Percentiles rank a stretch among this genome's conserved stretches.
phyloP scores from a whole-genome alignment of 2,113 vertebrate genomes.

The Brachirus orientalis region DNA sequence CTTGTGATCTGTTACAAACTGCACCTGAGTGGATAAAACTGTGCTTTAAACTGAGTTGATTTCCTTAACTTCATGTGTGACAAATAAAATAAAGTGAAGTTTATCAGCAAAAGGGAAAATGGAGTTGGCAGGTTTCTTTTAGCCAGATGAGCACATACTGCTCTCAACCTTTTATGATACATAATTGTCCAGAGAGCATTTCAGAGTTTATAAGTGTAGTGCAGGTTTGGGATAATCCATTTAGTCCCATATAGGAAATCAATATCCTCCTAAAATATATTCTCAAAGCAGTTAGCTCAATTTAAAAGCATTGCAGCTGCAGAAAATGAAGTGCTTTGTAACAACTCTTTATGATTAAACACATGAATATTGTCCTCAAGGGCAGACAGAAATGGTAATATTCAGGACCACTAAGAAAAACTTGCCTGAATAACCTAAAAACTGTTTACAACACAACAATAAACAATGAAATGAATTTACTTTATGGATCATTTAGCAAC shows the following conservation, averaged over 20 bases:
- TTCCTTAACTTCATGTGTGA: constrained; percentile 23
- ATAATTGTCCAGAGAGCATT: constrained; percentile 6
- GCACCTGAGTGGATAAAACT: constrained; percentile 22
- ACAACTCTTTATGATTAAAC: rapidly evolving
- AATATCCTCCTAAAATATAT: constrained; percentile 17
- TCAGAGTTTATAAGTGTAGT: not conserved
- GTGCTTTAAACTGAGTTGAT: constrained; percentile 17
- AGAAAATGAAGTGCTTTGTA: not conserved
- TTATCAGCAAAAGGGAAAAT: not conserved
- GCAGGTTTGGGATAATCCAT: constrained; percentile 1
- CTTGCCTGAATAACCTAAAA: not conserved
- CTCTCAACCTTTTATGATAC: constrained; percentile 8
- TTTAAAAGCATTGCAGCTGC: constrained; percentile 7
- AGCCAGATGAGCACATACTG: not conserved
- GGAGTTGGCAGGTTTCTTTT: not conserved
- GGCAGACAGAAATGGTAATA: not conserved
- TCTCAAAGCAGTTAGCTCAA: constrained; percentile 9
- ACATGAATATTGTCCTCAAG: not conserved
- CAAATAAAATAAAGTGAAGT: constrained; percentile 10
- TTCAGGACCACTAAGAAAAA: not conserved
- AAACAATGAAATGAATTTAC: too few relatives aligned
- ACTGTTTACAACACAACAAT: not conserved
- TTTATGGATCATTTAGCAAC: too few relatives aligned
- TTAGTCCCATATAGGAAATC: constrained; percentile 22
- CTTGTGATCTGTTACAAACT: constrained; percentile 22